Base-by-base conservation (phyloP, 2,888 invertebrate genomes). In the Lochmaea capreae region DNA sequence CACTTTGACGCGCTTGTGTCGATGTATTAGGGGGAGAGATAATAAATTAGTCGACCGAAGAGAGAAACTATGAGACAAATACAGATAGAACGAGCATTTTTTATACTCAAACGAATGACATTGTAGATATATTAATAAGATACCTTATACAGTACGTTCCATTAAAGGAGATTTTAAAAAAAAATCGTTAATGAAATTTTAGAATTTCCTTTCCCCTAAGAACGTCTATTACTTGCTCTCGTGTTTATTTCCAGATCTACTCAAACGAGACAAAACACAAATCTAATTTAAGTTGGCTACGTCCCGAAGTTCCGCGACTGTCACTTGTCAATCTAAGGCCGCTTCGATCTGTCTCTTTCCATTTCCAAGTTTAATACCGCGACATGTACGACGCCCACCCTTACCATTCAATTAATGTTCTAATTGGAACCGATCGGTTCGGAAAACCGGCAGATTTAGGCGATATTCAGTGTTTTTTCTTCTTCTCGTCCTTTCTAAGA, bases 341-440 rank as follows among this genome's bases (percentile, higher is more conserved):
- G 80, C 83, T 84, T 84, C 83, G 83, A 83, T 82, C 81, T 83
- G 82, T 84, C 84, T 82, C 79, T 80, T 83, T 82, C 81, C 77
- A 81, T 83, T 82, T 81, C 33, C 80, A n/a, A 71, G 63, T 65
- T 65, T n/a, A 65, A 26, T 46, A 39, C 57, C 66, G 66, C 62
- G 62, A 79, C 81, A 77, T 78, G 80, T 73, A 59, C 72, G 74
- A 75, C 76, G 75, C 76, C 76, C 81, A 80, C 82, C 82, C 81
- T 79, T 78, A 79, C 80, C 82, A 83, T 83, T 83, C 83, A 83
- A 83, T 83, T 83, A 83, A 80, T 79, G 78, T 74, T 75, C 81
- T 83, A 83, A 83, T 83, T 83, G 83, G 82, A 81, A 82, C 83
- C 83, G 82, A 83, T 83, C 82, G 76, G 59, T 16, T 43, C 42